phyloP scores from a whole-genome alignment of 2,797 vertebrate genomes.

The Tokudaia muenninki region DNA sequence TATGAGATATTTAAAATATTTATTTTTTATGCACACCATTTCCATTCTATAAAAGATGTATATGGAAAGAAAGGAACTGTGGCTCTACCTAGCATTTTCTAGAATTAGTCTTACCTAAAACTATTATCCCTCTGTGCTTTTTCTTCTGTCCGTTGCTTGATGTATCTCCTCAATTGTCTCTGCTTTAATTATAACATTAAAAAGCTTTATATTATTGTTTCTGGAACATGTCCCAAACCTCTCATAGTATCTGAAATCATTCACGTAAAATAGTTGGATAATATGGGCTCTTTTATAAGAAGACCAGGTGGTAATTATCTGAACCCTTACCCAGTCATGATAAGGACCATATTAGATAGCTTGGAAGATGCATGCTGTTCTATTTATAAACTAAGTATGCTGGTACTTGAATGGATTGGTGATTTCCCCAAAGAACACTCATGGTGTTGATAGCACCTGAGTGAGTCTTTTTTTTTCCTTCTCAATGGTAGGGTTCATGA shows the following conservation, averaged over 20 bases:
- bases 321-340: neutral
- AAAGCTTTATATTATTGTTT: slow-evolving; percentile 10
- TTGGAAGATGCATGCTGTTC: neutral
- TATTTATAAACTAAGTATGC: slow-evolving; percentile 39
- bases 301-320: neutral
- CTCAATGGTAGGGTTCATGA: slow-evolving; percentile 62
- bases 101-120: slow-evolving; percentile 39
- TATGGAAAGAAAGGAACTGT: neutral
- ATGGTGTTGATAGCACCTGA: slow-evolving; percentile 65
- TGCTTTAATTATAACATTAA: slow-evolving; percentile 15
- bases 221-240: neutral
- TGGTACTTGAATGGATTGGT: neutral
- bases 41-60: neutral
- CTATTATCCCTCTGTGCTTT: neutral
- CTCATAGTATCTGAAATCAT: neutral
- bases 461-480: slow-evolving; percentile 72
- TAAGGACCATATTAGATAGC: neutral
- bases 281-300: neutral
- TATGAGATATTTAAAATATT: neutral
- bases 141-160: neutral
- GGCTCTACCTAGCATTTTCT: neutral
- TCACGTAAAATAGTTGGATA: slow-evolving; percentile 10
- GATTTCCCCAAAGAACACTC: slow-evolving; percentile 47
- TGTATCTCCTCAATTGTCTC: slow-evolving; percentile 44
- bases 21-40: neutral